Base-by-base conservation (phyloP, 92 coral and sea anemone species). In the Pocillopora grandis region DNA sequence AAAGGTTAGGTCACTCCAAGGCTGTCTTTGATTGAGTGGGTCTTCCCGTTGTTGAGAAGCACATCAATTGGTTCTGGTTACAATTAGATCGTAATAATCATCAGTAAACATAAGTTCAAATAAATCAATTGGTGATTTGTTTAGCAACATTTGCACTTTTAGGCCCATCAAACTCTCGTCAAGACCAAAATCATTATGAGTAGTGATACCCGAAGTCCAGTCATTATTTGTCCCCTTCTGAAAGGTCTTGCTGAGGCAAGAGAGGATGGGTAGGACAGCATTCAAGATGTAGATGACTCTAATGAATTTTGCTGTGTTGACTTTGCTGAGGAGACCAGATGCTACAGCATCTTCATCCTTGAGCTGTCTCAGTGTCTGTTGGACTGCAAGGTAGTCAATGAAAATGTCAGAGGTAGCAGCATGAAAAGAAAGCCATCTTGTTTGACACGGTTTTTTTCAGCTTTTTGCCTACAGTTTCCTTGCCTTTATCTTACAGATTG, bases 261-360 rank as follows among this genome's bases (percentile, higher is more conserved):
- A 80, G 86, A 87, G 86, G 63, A 81, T 75, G 20, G 89, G 85
- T 9, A 87, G 90, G 79, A 87, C 80, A 56, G 78, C 55, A 31
- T 87, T 87, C 59, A 87, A 76, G 86, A 80, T 87, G 21, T 87
- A 87, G 70, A 87, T 80, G 70, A 66, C 75, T 74, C 86, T 81
- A 52, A 87, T 87, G 75, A 87, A 80, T 61, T 87, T 80, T 74
- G 86, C 73, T 72, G 90, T 80, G 58, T 80, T 75, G 49, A 80
- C 80, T 80, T 87, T 87, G 68, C 81, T 80, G 80, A 87, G 90
- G 66, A 87, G 90, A 68, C 90, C 90, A 87, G 59, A 87, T 62
- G 90, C 86, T 65, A 87, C 77, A 64, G 90, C 90, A 69, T 87
- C 86, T 18, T 72, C 80, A 52, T 80, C 77, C 27, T 87, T 80